Percentiles rank a stretch among this genome's conserved stretches.
These are phyloP conservation scores for Congeria kusceri DNA, from an alignment of 2,888 invertebrate genomes.

Conservation along the genomic window DNA sequence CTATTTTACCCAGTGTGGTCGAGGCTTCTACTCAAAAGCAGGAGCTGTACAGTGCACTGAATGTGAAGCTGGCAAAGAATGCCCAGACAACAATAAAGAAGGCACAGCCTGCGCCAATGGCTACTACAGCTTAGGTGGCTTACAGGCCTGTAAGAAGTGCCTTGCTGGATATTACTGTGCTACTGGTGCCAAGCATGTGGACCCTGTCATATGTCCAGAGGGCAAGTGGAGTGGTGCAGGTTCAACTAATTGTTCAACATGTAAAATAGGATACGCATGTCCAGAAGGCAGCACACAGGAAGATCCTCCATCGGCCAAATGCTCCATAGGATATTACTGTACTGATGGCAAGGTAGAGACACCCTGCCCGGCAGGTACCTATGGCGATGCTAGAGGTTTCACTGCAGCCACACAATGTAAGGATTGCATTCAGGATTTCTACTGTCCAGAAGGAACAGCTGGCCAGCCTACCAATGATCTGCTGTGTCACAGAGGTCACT, in stretches of 20 bases:
- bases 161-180: slow-evolving; percentile 80
- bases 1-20: slow-evolving; percentile 67
- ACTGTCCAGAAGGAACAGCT: slow-evolving; percentile 81
- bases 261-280: slow-evolving; percentile 78
- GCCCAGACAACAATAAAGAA: slow-evolving; percentile 68
- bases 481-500: slow-evolving; percentile 77
- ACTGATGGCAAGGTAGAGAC: slow-evolving; percentile 74
- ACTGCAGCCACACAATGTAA: slow-evolving; percentile 70
- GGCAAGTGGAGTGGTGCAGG: slow-evolving; percentile 74
- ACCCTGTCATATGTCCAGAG: slow-evolving; percentile 75
- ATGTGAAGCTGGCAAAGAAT: slow-evolving; percentile 81
- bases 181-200: slow-evolving; percentile 31
- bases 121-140: slow-evolving; percentile 80
- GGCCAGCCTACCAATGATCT: slow-evolving; percentile 69
- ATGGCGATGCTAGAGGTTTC: slow-evolving; percentile 77
- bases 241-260: slow-evolving; percentile 65
- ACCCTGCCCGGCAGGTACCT: slow-evolving; percentile 80
- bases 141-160: slow-evolving; percentile 77
- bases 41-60: slow-evolving; percentile 73
- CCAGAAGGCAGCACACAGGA: slow-evolving; percentile 77
- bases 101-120: slow-evolving; percentile 78
- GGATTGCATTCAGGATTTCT: slow-evolving; percentile 81
- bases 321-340: slow-evolving; percentile 82
- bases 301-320: slow-evolving; percentile 74
- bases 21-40: slow-evolving; percentile 78